phyloP scores from a whole-genome alignment of 2,113 vertebrate species.

The Xenopus borealis region DNA sequence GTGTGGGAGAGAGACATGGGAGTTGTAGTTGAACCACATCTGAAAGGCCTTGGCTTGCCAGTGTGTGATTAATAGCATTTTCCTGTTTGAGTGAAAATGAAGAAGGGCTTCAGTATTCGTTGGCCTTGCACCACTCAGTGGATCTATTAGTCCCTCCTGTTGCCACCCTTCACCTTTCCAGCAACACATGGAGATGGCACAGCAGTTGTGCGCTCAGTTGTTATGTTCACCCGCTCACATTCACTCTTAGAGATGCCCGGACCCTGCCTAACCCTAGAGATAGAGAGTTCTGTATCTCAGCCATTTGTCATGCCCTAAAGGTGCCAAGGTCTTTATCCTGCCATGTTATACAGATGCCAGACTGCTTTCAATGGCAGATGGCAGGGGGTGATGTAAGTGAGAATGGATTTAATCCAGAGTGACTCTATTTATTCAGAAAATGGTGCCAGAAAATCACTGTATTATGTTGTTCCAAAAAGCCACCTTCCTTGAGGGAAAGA shows the following conservation, averaged over 20 bases:
- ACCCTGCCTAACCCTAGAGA: not conserved
- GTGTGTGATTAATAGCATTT: too few relatives aligned
- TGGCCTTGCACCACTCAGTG: too few relatives aligned
- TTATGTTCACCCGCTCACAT: not conserved
- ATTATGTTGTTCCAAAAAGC: too few relatives aligned
- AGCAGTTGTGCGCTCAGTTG: not conserved
- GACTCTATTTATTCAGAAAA: constrained; percentile 23
- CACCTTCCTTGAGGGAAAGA: too few relatives aligned
- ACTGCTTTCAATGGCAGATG: constrained; percentile 34
- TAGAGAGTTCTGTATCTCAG: constrained; percentile 3
- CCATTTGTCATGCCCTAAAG: constrained; percentile 23
- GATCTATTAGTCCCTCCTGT: too few relatives aligned
- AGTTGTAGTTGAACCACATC: too few relatives aligned
- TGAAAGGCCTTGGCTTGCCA: too few relatives aligned
- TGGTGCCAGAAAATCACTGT: not conserved
- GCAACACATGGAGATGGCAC: too few relatives aligned
- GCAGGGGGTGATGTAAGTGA: constrained; percentile 32
- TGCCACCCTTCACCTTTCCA: too few relatives aligned
- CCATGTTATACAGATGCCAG: constrained; percentile 34
- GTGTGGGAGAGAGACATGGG: too few relatives aligned
- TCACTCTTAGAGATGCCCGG: not conserved
- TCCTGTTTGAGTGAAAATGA: too few relatives aligned
- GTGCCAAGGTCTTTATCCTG: constrained; percentile 37
- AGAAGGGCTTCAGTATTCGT: too few relatives aligned
- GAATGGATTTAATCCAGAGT: constrained; percentile 36